These are phyloP conservation scores for Meandrusa payeni DNA, from an alignment of 2,888 invertebrate genomes.

Conservation along the genomic window DNA sequence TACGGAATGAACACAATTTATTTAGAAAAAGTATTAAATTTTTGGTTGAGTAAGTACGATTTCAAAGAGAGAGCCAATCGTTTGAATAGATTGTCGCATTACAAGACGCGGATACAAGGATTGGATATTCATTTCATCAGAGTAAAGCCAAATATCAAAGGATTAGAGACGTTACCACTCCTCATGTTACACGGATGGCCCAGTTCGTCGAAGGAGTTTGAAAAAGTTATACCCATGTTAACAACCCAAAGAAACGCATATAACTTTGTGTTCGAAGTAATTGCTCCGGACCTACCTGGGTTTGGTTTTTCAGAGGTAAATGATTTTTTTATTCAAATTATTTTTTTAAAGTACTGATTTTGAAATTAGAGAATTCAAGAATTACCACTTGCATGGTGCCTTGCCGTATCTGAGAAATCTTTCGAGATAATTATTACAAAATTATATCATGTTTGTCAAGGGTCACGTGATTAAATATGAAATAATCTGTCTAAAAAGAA, in stretches of 20 bases:
- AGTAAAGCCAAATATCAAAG: slow-evolving; percentile 74
- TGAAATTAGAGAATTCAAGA: no score
- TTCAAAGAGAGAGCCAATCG: slow-evolving; percentile 81
- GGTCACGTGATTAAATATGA: no score
- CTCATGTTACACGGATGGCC: slow-evolving; percentile 94
- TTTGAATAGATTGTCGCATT: slow-evolving; percentile 88
- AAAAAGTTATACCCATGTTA: slow-evolving; percentile 85
- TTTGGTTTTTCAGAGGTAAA: slow-evolving; percentile 85
- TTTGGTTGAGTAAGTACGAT: slow-evolving; percentile 90
- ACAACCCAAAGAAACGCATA: slow-evolving; percentile 75
- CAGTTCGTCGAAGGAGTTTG: slow-evolving; percentile 90
- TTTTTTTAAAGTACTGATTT: no score
- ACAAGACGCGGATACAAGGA: slow-evolving; percentile 87
- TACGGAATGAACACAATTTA: slow-evolving; percentile 91
- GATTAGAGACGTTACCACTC: slow-evolving; percentile 78
- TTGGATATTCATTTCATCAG: slow-evolving; percentile 89
- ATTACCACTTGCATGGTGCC: no score
- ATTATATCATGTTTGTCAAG: no score
- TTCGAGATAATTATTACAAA: no score
- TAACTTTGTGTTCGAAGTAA: slow-evolving; percentile 85
- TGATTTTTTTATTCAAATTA: slow-evolving; percentile 28
- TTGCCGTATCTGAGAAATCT: no score
- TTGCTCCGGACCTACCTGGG: slow-evolving; percentile 85
- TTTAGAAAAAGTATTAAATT: slow-evolving; percentile 83
- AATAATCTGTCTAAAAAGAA: no score